These are phyloP conservation scores for Drosophila dives DNA, from an alignment of 2,888 invertebrate genomes.

Conservation along the genomic window DNA sequence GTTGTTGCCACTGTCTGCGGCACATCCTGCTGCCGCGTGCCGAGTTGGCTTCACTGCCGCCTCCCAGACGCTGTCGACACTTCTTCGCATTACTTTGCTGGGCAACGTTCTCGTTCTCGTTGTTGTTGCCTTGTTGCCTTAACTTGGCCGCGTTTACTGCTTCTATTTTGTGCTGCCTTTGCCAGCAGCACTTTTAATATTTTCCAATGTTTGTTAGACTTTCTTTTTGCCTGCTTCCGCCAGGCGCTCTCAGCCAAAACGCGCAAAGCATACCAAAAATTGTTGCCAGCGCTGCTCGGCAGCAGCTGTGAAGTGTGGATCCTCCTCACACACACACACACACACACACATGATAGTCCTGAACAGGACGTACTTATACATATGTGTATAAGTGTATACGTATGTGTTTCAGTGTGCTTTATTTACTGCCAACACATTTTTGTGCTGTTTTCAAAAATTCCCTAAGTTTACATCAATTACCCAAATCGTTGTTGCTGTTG, in stretches of 20 bases:
- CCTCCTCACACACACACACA: slow-evolving; percentile 1
- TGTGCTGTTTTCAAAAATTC: slow-evolving; percentile 27
- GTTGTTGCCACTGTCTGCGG: slow-evolving; percentile 28
- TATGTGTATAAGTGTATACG: slow-evolving; percentile 15
- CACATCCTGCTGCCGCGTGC: slow-evolving; percentile 28
- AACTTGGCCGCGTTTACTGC: slow-evolving; percentile 41
- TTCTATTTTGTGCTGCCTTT: slow-evolving; percentile 53
- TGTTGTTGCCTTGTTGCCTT: slow-evolving; percentile 30
- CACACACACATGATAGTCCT: slow-evolving; percentile 10
- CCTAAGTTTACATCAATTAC: slow-evolving; percentile 36
- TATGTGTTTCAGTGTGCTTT: slow-evolving; percentile 2
- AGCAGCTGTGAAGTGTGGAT: slow-evolving; percentile 17
- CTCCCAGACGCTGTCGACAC: slow-evolving; percentile 52
- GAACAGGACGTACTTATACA: slow-evolving; percentile 19
- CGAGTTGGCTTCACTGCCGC: slow-evolving; percentile 10
- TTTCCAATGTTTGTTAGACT: slow-evolving; percentile 63
- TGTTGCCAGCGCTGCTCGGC: slow-evolving; percentile 3
- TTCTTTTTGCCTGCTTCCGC: slow-evolving; percentile 46
- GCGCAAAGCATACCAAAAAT: slow-evolving; percentile 25
- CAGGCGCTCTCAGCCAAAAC: slow-evolving; percentile 22
- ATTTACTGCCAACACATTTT: slow-evolving; percentile 54
- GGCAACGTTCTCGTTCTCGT: background rate
- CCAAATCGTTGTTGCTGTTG: slow-evolving; percentile 1
- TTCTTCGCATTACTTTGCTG: slow-evolving; percentile 40
- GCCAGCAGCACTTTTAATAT: slow-evolving; percentile 71